Base-by-base conservation (phyloP, 2,797 vertebrate genomes). In the Phataginus tetradactyla region DNA sequence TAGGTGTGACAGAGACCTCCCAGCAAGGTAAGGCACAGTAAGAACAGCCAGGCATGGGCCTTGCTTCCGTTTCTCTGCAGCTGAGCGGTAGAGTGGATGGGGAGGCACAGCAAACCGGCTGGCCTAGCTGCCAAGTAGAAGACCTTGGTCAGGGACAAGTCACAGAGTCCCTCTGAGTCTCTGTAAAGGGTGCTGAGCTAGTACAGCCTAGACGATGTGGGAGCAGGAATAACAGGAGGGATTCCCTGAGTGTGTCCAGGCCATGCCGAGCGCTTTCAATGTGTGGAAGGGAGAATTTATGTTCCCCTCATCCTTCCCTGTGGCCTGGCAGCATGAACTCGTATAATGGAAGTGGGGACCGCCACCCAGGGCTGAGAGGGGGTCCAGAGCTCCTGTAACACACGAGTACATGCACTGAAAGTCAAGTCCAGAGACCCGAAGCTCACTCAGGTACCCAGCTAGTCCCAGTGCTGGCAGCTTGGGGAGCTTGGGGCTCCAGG, bases 351-450 rank as follows among this genome's bases (percentile, higher is more conserved):
- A 39, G 15, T 4, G 4, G 27, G 32, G 15, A 27, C 15, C 3
- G 0, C 18, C 45, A 11, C 29, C 11, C 6, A 34, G 75, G 51
- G 29, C 18, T 17, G 4, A 42, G 53, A 8, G 7, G 14, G 57
- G 75, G 37, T 81, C 37, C 42, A 17, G 0, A 3, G 8, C 6
- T 42, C 81, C n/a, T 85, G 79, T 20, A 27, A 3, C 13, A 15
- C 18, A 49, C 7, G 39, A 1, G 20, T 6, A 21, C 11, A 5
- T 34, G 18, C 1, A 1, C 13, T 12, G 3, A 9, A 21, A 27
- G 5, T 5, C 32, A 74, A 14, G 37, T 20, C 45, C 25, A 4
- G 37, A 59, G 42, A 45, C 9, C 34, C 0, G 18, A 63, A 80
- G 29, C 39, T 66, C 4, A 4, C 25, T 23, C 25, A 37, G 42